phyloP scores from a whole-genome alignment of 2,888 invertebrate species.

The Melieria crassipennis region DNA sequence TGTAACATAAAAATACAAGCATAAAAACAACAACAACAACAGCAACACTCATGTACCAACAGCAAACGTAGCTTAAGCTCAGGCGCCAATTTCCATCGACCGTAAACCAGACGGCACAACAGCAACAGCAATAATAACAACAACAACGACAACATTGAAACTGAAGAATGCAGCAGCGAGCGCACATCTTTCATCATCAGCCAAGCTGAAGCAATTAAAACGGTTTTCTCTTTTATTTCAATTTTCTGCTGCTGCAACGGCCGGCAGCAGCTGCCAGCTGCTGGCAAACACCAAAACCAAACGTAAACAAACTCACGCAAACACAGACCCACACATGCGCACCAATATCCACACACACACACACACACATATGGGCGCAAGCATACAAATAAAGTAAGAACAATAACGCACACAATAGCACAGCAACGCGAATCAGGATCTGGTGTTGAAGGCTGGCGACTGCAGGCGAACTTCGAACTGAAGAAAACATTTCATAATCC shows the following conservation, averaged over 20 bases:
- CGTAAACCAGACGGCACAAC: not conserved
- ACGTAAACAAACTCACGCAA: not conserved
- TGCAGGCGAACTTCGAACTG: too few species aligned
- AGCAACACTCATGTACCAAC: too few species aligned
- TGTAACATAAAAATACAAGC: too few species aligned
- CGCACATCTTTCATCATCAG: not conserved
- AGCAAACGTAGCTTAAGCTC: not conserved
- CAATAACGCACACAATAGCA: not conserved
- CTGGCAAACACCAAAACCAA: not conserved
- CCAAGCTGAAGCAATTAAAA: not conserved
- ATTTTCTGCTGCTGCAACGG: not conserved
- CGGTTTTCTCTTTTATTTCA: not conserved
- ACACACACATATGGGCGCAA: not conserved
- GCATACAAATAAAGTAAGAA: not conserved
- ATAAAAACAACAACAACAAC: too few species aligned
- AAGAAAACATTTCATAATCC: too few species aligned
- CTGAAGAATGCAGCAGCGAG: not conserved
- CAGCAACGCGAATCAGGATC: not conserved
- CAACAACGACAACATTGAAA: not conserved
- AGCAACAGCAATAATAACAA: slow-evolving; percentile 3
- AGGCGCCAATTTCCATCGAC: not conserved
- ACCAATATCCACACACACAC: not conserved
- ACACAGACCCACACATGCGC: not conserved
- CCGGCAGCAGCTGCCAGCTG: not conserved
- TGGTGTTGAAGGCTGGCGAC: too few species aligned